Evolutionary conservation across 2,888 invertebrate genomes (phyloP), one percentile per base, ranked within the genome.

Genomic region (Drosophila phalerata): DNA sequence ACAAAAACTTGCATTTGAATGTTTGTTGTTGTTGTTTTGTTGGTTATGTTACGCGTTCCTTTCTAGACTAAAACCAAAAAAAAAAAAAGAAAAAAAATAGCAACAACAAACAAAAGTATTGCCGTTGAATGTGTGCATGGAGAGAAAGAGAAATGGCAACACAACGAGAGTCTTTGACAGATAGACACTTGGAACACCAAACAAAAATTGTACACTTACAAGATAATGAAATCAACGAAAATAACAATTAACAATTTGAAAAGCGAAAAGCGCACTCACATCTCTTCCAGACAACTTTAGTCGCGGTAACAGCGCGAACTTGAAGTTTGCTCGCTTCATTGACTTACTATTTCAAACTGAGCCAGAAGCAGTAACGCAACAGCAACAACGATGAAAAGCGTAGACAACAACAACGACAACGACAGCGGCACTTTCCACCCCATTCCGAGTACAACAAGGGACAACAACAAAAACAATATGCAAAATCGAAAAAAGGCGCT

Each of bases 241-340:
- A 64, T 28, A 65, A 56, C 73, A 73, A 38, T 68, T 68, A 74
- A 78, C 72, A 82, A 81, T 71, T 77, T 72, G 1, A 30, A 74
- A 73, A 60, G 69, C 65, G 8, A 30, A 74, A 74, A 60, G 69
- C 65, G 62, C 81, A 92, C 92, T 92, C 92, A 92, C 92, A 92
- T 92, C 92, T 92, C 88, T 92, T 92, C 92, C 92, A 92, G 92
- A 92, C 92, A 92, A 92, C 92, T 91, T 92, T 85, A 91, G 92
- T 92, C 92, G 92, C 92, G 92, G 92, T 92, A 92, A 91, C 91
- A 91, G 91, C 92, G 92, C 91, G 91, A 90, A 90, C 90, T 90
- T 89, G 85, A 91, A 91, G 92, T 90, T 90, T 89, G 90, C 91
- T 89, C 90, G 91, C 92, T 91, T 92, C 91, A 92, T 92, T 92